Base-by-base conservation (phyloP, 1,140 invertebrate genomes). In the Tribolium castaneum region DNA sequence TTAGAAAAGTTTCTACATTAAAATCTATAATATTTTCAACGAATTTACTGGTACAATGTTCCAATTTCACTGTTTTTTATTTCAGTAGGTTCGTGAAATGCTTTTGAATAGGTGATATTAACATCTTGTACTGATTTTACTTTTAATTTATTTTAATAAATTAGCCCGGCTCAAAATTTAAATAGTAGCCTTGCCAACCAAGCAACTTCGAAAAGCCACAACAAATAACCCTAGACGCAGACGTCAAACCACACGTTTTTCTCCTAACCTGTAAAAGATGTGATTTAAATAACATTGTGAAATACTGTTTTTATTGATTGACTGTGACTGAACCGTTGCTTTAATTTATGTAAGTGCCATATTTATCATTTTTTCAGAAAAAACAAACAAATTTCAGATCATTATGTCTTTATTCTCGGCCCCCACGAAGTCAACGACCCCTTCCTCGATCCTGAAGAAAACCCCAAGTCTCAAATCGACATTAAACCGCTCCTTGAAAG, bases 401-500 rank as follows among this genome's bases (percentile, higher is more conserved):
- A 30, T 4, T 5, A 59, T 66, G 59, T 66, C 59, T n/a, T 12
- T 66, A 14, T 66, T 66, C 14, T 66, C 59, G 10, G 59, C 30
- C 30, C 59, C 75, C 22, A 52, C 19, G 30, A 54, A 19, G n/a
- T 70, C 72, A 14, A 10, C 10, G 6, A 79, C 75, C 16, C 76
- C 78, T 56, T 74, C 81, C 0, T 83, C 83, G 30, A 84, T 84
- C 56, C 49, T 84, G 12, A 84, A 84, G 51, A 83, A 79, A 30
- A 70, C 76, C 0, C 66, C 71, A 7, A 81, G 62, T 13, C 6
- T 84, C 7, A 80, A 78, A 78, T 75, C 70, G 9, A 80, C 81
- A 7, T 62, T 84, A 14, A 80, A 74, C 25, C 75, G 51, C 6
- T 73, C 49, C n/a, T 22, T 75, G 72, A 78, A 78, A 54, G 7